These are phyloP conservation scores for Remorina albescens DNA, from an alignment of 2,797 vertebrate species.

Conservation along the genomic window DNA sequence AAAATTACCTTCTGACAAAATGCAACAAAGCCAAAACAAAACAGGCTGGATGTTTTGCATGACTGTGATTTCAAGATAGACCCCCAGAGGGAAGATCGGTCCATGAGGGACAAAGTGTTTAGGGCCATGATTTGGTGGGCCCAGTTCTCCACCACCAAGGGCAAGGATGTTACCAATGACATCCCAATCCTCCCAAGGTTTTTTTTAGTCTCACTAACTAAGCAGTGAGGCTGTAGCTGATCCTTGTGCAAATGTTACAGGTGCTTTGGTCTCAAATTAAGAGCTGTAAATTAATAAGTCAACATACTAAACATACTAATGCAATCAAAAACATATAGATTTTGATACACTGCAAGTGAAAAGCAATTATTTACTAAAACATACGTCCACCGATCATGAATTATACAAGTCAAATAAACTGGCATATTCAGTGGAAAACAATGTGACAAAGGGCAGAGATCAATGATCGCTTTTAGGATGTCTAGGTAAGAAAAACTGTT, in stretches of 20 bases:
- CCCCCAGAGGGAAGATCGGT: constrained; percentile 26
- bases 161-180: constrained; percentile 41
- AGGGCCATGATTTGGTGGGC: background rate
- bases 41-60: constrained; percentile 32
- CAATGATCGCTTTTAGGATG: constrained; percentile 34
- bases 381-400: background rate
- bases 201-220: constrained; percentile 25
- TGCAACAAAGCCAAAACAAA: constrained; percentile 20
- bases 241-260: constrained; percentile 39
- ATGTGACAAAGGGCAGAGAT: constrained; percentile 25
- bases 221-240: constrained; percentile 31
- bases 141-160: constrained; percentile 6
- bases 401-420: constrained; percentile 16
- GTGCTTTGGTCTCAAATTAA: constrained; percentile 51
- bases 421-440: constrained; percentile 13
- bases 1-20: constrained; percentile 46
- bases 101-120: constrained; percentile 42
- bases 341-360: background rate
- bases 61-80: constrained; percentile 44
- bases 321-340: background rate
- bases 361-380: background rate
- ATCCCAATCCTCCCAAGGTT: constrained; percentile 15
- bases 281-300: constrained; percentile 17
- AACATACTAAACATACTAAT: background rate
- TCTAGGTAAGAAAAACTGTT: constrained; percentile 46